phyloP scores from a whole-genome alignment of 2,888 invertebrate species.

The Macrophya alboannulata region DNA sequence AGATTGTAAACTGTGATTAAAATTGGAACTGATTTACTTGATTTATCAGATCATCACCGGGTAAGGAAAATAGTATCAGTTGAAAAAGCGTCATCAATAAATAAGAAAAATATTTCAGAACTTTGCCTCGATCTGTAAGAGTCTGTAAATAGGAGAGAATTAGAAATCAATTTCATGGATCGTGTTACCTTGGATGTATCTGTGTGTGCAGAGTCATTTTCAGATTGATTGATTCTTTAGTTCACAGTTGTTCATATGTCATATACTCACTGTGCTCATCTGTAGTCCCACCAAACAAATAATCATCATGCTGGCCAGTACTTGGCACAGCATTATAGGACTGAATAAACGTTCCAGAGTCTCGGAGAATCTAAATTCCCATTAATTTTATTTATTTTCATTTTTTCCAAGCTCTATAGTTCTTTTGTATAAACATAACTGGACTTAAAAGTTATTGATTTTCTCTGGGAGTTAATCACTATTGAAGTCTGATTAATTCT shows the following conservation, averaged over 20 bases:
- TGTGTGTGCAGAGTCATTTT: background rate
- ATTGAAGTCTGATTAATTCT: background rate
- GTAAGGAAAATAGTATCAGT: constrained; percentile 71
- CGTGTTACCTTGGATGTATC: background rate
- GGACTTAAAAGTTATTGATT: background rate
- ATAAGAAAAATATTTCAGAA: constrained; percentile 67
- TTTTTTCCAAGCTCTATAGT: background rate
- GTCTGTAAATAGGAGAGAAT: constrained; percentile 59
- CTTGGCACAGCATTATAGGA: constrained; percentile 70
- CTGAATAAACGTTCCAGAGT: constrained; percentile 69
- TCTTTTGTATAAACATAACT: background rate
- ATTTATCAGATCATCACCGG: constrained; percentile 69
- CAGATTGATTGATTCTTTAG: background rate
- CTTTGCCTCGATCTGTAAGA: constrained; percentile 63
- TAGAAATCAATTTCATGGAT: constrained; percentile 45
- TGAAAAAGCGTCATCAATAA: constrained; percentile 72
- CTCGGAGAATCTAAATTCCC: constrained; percentile 68
- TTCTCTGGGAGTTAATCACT: background rate
- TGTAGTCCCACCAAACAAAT: constrained; percentile 72
- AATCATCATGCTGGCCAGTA: constrained; percentile 68
- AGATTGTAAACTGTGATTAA: background rate
- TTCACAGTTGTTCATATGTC: background rate
- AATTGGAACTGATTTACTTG: constrained; percentile 62
- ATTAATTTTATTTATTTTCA: constrained; percentile 1
- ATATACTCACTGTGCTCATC: constrained; percentile 65